These are phyloP conservation scores for Eurytemora carolleeae DNA, from an alignment of 1,140 invertebrate species.

Conservation along the genomic window DNA sequence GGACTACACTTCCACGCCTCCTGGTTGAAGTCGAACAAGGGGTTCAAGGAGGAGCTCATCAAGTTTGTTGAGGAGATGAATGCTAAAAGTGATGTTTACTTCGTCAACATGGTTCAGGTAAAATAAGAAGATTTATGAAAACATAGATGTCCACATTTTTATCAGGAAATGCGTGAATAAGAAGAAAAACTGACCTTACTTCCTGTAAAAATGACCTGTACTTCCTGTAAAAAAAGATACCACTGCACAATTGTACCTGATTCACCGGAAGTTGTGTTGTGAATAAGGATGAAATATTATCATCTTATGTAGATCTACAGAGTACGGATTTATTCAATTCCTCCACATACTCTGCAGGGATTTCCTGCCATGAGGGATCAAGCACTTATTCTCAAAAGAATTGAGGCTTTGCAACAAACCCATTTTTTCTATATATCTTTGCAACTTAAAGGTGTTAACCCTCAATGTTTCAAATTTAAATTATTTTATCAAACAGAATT, in stretches of 20 bases:
- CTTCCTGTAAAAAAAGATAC: not conserved
- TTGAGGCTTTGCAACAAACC: no score
- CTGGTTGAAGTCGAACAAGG: conserved; percentile 81
- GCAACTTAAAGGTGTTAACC: not conserved
- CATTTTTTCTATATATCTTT: not conserved
- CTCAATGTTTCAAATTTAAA: not conserved
- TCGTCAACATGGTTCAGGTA: conserved; percentile 71
- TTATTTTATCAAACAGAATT: not conserved
- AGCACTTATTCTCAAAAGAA: no score
- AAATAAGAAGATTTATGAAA: not conserved
- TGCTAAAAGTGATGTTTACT: conserved; percentile 67
- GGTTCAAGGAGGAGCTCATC: conserved; percentile 72
- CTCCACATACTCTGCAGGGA: no score
- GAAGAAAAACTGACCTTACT: not conserved
- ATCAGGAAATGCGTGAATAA: not conserved
- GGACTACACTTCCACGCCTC: conserved; percentile 85
- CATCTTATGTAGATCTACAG: no score
- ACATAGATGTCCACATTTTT: not conserved
- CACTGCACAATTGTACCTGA: not conserved
- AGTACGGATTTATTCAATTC: no score
- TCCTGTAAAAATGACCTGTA: not conserved
- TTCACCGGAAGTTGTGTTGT: no score
- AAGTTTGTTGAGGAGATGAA: conserved; percentile 86
- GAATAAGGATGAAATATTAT: no score
- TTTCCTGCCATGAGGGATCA: no score